phyloP scores from a whole-genome alignment of 2,113 vertebrate genomes.

The Anas platyrhynchos region DNA sequence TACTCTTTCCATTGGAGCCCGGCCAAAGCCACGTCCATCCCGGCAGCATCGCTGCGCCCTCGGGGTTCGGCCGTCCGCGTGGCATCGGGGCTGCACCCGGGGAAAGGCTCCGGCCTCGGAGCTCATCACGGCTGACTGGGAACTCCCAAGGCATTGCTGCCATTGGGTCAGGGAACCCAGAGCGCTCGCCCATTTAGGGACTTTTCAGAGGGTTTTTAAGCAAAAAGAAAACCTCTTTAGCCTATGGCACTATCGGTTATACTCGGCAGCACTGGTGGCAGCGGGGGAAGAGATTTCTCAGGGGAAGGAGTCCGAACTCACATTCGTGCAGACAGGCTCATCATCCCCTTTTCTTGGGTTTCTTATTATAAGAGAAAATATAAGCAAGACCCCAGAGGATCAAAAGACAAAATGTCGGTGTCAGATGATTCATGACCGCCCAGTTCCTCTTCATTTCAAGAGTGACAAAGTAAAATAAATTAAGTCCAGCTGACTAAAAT shows the following conservation, averaged over 20 bases:
- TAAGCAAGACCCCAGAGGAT: conserved; percentile 67
- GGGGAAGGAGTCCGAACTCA: conserved; percentile 36
- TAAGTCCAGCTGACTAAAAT: conserved; percentile 72
- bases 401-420: conserved; percentile 66
- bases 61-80: not conserved
- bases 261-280: not conserved
- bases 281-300: not conserved
- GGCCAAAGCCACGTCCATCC: conserved; percentile 31
- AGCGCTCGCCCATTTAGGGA: not conserved
- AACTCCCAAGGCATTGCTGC: not conserved
- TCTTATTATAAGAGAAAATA: conserved; percentile 67
- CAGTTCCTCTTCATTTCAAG: conserved; percentile 70
- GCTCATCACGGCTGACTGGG: not conserved
- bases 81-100: not conserved
- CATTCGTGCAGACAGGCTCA: conserved; percentile 49
- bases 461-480: conserved; percentile 77
- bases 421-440: conserved; percentile 71
- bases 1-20: conserved; percentile 27
- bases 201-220: not conserved
- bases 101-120: not conserved
- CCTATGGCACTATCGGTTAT: not conserved
- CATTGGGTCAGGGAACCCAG: not conserved
- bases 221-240: not conserved
- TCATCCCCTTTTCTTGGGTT: conserved; percentile 42
- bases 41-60: not conserved